A percentile compares a stretch with the other conserved stretches of the same genome.
Conservation (phyloP, 2,888 invertebrate genomes). For the Oscheius sp. region DNA sequence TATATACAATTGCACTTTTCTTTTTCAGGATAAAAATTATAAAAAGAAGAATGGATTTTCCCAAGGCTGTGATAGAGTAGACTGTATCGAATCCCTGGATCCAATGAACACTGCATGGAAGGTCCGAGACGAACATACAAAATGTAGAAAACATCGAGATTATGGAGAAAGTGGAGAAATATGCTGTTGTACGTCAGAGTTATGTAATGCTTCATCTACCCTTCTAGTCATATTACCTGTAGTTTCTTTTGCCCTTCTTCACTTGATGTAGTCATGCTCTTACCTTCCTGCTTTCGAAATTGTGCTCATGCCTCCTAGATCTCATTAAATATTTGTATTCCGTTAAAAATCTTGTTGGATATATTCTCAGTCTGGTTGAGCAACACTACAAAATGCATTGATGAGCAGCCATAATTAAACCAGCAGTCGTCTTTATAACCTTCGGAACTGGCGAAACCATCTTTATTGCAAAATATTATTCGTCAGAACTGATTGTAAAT, state of each 20-base stretch:
- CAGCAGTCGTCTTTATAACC: no score
- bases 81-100: conserved; percentile 48
- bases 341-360: neutral
- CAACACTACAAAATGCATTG: conserved; percentile 24
- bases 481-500: no score
- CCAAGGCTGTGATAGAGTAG: conserved; percentile 58
- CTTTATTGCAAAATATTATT: no score
- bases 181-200: conserved; percentile 57
- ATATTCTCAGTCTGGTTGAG: neutral
- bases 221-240: neutral
- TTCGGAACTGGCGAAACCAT: no score
- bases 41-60: conserved; percentile 59
- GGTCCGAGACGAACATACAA: conserved; percentile 31
- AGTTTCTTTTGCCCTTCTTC: neutral
- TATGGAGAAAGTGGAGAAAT: conserved; percentile 57
- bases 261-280: conserved; percentile 8
- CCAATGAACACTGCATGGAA: conserved; percentile 45
- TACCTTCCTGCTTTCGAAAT: neutral
- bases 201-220: conserved; percentile 48
- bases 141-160: conserved; percentile 52
- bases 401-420: neutral
- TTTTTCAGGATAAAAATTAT: conserved; percentile 43
- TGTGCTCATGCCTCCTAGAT: neutral
- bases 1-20: neutral
- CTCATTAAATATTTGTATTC: neutral